phyloP scores from a whole-genome alignment of 2,113 vertebrate genomes.

The Salvator merianae region DNA sequence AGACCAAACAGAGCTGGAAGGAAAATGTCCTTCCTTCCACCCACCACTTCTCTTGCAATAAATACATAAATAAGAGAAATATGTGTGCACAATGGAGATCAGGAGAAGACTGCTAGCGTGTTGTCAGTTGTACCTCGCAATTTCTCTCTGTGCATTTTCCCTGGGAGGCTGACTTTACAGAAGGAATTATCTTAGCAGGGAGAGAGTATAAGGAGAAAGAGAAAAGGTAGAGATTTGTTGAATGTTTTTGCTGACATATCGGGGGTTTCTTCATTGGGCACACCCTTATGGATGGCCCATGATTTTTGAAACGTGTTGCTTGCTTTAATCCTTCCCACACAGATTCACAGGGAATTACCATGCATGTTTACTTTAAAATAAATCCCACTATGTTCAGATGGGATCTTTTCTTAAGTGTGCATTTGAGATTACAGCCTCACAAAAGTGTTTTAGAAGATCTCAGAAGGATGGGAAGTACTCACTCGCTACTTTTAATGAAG shows the following conservation, averaged over 20 bases:
- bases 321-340: neutral
- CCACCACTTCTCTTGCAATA: conserved; percentile 11
- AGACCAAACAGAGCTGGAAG: conserved; percentile 66
- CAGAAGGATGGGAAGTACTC: neutral
- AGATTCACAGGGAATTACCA: neutral
- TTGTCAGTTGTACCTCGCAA: conserved; percentile 46
- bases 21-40: conserved; percentile 33
- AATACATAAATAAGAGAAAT: conserved; percentile 1
- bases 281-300: neutral
- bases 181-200: accelerated
- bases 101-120: conserved; percentile 35
- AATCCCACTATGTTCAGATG: neutral
- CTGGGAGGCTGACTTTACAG: neutral
- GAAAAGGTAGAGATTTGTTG: neutral
- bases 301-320: neutral
- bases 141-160: conserved; percentile 9
- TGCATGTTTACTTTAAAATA: neutral
- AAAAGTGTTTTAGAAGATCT: neutral
- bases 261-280: neutral
- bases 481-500: neutral
- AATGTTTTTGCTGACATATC: neutral
- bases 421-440: neutral
- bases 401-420: neutral
- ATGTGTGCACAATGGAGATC: neutral
- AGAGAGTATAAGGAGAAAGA: accelerated